These are phyloP conservation scores for Phenganax stokvisi DNA, from an alignment of 92 coral and sea anemone genomes.

Conservation along the genomic window DNA sequence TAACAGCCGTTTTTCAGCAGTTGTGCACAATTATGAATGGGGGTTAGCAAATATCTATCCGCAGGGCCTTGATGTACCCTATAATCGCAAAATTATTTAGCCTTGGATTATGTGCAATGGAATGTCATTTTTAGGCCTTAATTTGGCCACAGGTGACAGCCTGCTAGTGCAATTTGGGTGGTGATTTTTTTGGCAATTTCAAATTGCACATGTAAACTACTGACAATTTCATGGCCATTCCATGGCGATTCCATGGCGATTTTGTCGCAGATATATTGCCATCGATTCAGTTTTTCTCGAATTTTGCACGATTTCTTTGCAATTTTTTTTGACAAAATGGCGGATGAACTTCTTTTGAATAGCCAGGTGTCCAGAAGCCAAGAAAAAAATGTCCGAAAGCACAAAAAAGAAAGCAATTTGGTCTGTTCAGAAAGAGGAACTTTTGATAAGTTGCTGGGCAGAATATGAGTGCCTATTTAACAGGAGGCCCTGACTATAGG, in stretches of 20 bases:
- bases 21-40: constrained; percentile 23
- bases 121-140: neutral
- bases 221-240: neutral
- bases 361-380: no score
- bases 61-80: neutral
- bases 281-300: constrained; percentile 3
- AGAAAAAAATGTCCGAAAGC: neutral
- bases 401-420: constrained; percentile 32
- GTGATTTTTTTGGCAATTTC: neutral
- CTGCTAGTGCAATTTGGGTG: neutral
- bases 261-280: neutral
- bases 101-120: neutral
- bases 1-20: neutral
- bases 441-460: constrained; percentile 42
- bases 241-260: neutral
- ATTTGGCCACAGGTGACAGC: no score
- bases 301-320: neutral
- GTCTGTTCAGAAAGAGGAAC: constrained; percentile 58
- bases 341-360: no score
- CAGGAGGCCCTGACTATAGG: neutral
- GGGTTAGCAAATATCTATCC: neutral
- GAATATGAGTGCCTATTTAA: constrained; percentile 6
- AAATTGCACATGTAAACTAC: neutral
- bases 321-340: neutral
- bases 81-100: neutral